Conservation (phyloP, 1,140 invertebrate species). For the Coptotermes formosanus region DNA sequence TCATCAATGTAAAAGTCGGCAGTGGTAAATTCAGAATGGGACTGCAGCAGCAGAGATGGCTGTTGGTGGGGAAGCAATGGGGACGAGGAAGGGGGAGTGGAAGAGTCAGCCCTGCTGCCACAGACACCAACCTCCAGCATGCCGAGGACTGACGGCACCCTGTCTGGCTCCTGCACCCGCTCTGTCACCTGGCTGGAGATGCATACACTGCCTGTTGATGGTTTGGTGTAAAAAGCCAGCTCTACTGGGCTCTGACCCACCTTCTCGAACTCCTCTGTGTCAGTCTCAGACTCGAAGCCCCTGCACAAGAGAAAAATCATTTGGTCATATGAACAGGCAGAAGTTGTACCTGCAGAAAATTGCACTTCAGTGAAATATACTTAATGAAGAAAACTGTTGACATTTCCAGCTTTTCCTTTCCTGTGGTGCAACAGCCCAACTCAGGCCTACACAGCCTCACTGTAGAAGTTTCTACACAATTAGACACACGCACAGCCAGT, state of each 20-base stretch:
- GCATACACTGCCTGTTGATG: background rate
- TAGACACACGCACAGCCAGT: too few relatives aligned
- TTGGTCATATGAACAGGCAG: background rate
- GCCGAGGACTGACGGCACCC: slow-evolving; percentile 20
- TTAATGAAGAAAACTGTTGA: background rate
- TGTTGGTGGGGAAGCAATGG: slow-evolving; percentile 40
- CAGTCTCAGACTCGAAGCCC: slow-evolving; percentile 75
- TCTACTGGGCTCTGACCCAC: slow-evolving; percentile 48
- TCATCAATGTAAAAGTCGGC: slow-evolving; percentile 86
- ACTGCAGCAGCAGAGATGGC: slow-evolving; percentile 44
- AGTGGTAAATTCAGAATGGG: slow-evolving; percentile 64
- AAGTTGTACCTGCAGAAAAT: too few relatives aligned
- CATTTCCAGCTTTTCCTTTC: too few relatives aligned
- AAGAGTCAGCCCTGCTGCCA: slow-evolving; percentile 41
- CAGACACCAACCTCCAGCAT: slow-evolving; percentile 34
- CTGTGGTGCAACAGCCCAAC: too few relatives aligned
- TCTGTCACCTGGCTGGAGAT: background rate
- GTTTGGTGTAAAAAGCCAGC: slow-evolving; percentile 26
- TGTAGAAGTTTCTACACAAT: too few relatives aligned
- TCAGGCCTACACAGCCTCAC: too few relatives aligned
- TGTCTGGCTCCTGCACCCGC: background rate
- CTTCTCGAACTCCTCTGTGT: slow-evolving; percentile 81
- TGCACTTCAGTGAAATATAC: background rate
- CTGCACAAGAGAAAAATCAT: slow-evolving; percentile 46
- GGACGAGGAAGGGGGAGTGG: slow-evolving; percentile 43